Evolutionary conservation across 2,797 vertebrate species (phyloP), one percentile per base, ranked within the genome.

Genomic region (Discoglossus pictus): DNA sequence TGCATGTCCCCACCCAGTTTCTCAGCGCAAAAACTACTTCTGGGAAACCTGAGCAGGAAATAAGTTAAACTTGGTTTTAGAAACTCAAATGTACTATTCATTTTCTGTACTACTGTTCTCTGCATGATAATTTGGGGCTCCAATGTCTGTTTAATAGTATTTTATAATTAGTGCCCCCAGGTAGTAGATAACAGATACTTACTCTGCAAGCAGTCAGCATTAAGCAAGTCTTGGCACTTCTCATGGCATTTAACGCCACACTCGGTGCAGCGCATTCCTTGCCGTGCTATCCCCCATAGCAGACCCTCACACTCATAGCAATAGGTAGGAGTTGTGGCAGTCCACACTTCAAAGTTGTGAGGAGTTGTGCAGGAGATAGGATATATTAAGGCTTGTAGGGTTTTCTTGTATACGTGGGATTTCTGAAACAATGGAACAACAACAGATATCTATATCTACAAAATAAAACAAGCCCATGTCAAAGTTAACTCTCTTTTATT

Each of bases 321-420:
- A 87, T 99, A 99, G 3, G 96, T 98, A 1, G 97, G 97, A 1
- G 97, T 95, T 0, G 96, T 98, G 73, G 96, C 96, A 0, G 95
- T 93, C 97, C 97, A 99, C 59, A 99, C 90, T 70, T 99, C 97
- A 1, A 99, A 99, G 87, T 97, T 97, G 80, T 99, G 97, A 0
- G 97, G 97, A 1, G 95, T 99, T 15, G 97, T 99, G 79, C 94
- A 98, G 9, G 97, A 98, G 81, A 99, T 99, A 54, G 97, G 97
- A 76, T 99, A 99, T 84, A 99, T 97, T 81, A 99, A 94, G 75
- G 97, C 97, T 85, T 99, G 97, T 24, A 99, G 87, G 4, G 95
- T 97, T 88, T 99, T 99, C 90, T 94, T 97, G 75, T 99, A 99
- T n/a, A 99, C 97, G 11, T 99, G 95, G 61, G 88, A 92, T 90